A percentile compares a stretch with the other conserved stretches of the same genome.
Conservation (phyloP, 2,113 vertebrate genomes). For the Amphilophus citrinellus region DNA sequence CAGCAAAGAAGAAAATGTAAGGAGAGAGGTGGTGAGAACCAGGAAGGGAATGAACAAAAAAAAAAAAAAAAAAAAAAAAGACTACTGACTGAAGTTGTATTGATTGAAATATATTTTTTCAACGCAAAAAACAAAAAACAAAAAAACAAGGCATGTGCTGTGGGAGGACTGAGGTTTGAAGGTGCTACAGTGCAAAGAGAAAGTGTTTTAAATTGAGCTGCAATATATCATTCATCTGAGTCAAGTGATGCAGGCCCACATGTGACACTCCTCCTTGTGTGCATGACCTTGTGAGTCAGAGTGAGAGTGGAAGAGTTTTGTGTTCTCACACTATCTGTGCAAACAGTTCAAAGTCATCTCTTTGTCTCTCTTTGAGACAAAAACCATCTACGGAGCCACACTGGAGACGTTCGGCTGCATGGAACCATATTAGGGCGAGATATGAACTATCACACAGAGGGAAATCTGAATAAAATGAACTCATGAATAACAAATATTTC, state of each 20-base stretch:
- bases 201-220: constrained; percentile 38
- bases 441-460: constrained; percentile 46
- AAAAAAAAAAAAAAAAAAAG: too few species aligned
- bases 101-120: constrained; percentile 27
- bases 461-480: constrained; percentile 53
- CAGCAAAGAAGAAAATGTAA: neutral
- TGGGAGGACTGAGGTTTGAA: constrained; percentile 26
- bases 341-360: constrained; percentile 40
- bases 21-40: neutral
- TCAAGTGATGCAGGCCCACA: constrained; percentile 43
- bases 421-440: constrained; percentile 30
- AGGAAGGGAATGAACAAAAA: neutral
- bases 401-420: constrained; percentile 18
- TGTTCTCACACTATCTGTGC: constrained; percentile 20
- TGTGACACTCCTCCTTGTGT: constrained; percentile 1
- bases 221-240: constrained; percentile 61
- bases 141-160: neutral
- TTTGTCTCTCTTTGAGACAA: constrained; percentile 19
- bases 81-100: constrained; percentile 9
- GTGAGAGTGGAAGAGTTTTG: neutral
- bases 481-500: constrained; percentile 59
- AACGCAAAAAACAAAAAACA: constrained; percentile 27
- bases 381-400: neutral
- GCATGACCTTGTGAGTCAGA: constrained; percentile 42
- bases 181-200: constrained; percentile 17